Evolutionary conservation across 2,797 vertebrate genomes (phyloP).

Genomic region (Pristis pectinata): DNA sequence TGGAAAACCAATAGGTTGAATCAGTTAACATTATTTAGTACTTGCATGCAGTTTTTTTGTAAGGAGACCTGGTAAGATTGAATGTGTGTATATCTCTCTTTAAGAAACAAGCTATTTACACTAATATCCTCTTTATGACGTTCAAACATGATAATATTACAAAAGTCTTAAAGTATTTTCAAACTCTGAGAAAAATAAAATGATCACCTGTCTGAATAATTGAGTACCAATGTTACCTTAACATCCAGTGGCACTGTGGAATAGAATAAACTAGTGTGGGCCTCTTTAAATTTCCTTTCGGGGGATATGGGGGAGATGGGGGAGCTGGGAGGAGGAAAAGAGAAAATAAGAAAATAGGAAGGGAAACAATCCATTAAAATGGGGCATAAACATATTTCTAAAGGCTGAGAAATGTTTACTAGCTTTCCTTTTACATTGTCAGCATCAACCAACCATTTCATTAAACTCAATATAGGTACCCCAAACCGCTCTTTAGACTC

Average conservation of each 20-base stretch:
- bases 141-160: background rate
- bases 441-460: background rate
- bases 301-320: background rate
- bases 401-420: background rate
- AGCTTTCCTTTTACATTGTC: background rate
- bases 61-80: background rate
- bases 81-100: background rate
- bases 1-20: background rate
- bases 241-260: background rate
- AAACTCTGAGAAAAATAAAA: background rate
- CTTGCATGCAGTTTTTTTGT: background rate
- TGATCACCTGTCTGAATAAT: background rate
- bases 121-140: background rate
- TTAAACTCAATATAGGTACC: background rate
- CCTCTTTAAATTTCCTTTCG: background rate
- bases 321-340: slow-evolving; percentile 33
- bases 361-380: background rate
- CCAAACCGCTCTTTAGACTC: background rate
- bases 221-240: background rate
- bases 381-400: background rate
- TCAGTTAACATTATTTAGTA: background rate
- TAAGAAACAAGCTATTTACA: background rate
- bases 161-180: background rate
- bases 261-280: background rate
- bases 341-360: slow-evolving; percentile 31